phyloP scores from a whole-genome alignment of 2,113 vertebrate genomes.

The Protobothrops flavoviridis region DNA sequence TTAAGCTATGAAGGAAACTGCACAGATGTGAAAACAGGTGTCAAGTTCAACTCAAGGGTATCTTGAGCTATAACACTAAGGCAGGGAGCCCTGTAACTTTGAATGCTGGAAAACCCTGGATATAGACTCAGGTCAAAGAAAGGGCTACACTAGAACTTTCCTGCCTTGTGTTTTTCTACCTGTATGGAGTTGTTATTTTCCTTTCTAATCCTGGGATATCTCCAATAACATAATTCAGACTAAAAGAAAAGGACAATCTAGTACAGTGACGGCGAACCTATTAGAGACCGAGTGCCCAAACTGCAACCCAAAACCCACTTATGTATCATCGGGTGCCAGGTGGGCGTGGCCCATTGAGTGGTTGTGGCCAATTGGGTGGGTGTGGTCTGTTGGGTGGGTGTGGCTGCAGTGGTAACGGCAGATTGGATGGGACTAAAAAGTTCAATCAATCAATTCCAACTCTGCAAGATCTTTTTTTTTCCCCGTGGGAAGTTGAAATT shows the following conservation, averaged over 20 bases:
- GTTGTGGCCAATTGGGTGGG: too few relatives aligned
- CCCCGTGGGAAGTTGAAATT: too few relatives aligned
- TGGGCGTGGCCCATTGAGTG: too few relatives aligned
- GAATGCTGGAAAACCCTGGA: not conserved
- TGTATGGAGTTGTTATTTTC: not conserved
- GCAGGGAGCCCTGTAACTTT: not conserved
- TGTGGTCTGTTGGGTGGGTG: too few relatives aligned
- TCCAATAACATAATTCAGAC: not conserved
- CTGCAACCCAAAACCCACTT: too few relatives aligned
- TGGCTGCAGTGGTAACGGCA: too few relatives aligned
- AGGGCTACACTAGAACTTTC: not conserved
- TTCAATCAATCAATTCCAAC: too few relatives aligned
- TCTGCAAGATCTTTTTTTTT: too few relatives aligned
- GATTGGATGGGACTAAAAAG: too few relatives aligned
- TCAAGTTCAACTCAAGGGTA: not conserved
- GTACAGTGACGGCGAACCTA: not conserved
- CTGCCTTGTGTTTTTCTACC: not conserved
- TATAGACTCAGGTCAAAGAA: not conserved
- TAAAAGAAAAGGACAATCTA: not conserved
- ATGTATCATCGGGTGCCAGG: too few relatives aligned
- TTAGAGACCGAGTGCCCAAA: too few relatives aligned
- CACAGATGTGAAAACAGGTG: not conserved
- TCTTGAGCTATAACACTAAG: not conserved
- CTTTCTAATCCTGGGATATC: not conserved
- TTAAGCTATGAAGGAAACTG: not conserved